Evolutionary conservation across 2,113 vertebrate genomes (phyloP).

Genomic region (Anseranas semipalmata): DNA sequence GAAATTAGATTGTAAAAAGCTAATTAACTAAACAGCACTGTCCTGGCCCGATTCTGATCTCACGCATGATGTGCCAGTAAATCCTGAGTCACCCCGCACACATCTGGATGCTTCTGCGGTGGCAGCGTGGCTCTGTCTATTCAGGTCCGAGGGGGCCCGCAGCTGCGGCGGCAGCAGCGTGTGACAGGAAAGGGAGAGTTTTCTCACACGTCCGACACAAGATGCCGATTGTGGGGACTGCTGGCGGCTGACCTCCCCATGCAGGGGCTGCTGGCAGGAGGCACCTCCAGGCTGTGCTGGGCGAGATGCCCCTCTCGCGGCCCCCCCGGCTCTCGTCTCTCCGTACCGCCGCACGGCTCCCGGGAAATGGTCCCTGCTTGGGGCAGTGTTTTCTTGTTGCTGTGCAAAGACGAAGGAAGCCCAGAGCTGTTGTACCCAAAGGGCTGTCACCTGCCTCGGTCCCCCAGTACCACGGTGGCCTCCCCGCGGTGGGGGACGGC

Average conservation of each 20-base stretch:
- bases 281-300: neutral
- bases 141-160: conserved; percentile 24
- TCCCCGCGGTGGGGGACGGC: neutral
- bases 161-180: conserved; percentile 58
- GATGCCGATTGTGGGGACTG: conserved; percentile 49
- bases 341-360: neutral
- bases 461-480: no score
- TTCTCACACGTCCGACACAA: conserved; percentile 66
- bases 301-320: neutral
- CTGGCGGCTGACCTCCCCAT: conserved; percentile 31
- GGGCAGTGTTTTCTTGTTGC: neutral
- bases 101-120: conserved; percentile 54
- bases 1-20: conserved; percentile 34
- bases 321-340: neutral
- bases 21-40: neutral
- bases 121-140: conserved; percentile 13
- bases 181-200: conserved; percentile 70
- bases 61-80: neutral
- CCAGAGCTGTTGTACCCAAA: neutral
- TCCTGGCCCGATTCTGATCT: neutral
- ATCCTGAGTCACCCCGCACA: neutral
- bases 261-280: neutral
- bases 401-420: neutral
- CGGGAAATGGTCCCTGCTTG: neutral
- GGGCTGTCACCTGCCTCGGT: no score